Percentiles rank a stretch among this genome's conserved stretches.
These are phyloP conservation scores for Halichoerus grypus DNA, from an alignment of 2,113 vertebrate species.

Conservation along the genomic window DNA sequence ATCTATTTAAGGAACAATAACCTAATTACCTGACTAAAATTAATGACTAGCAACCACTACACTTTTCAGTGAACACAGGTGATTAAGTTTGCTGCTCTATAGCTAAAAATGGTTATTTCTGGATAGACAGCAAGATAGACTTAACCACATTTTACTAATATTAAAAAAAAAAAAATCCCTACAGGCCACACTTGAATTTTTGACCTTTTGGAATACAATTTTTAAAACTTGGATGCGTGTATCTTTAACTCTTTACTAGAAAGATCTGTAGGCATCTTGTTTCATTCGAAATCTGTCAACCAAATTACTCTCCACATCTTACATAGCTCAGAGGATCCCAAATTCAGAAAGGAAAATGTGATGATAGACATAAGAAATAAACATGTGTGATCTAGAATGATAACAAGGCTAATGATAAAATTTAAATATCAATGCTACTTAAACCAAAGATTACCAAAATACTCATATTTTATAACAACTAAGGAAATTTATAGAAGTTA, in stretches of 20 bases:
- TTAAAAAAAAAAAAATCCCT: not conserved
- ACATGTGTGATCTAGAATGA: not conserved
- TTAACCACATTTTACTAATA: not conserved
- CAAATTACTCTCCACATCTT: not conserved
- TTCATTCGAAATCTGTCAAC: conserved; percentile 8
- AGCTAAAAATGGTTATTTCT: not conserved
- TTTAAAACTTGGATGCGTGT: not conserved
- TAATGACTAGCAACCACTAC: not conserved
- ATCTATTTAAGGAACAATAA: conserved; percentile 1
- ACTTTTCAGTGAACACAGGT: not conserved
- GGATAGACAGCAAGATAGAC: not conserved
- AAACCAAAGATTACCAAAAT: not conserved
- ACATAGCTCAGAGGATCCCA: not conserved
- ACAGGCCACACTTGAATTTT: not conserved
- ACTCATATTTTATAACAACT: not conserved
- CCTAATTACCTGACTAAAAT: not conserved
- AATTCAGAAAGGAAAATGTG: not conserved
- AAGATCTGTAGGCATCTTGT: not conserved
- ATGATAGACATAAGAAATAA: not conserved
- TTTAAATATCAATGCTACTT: not conserved
- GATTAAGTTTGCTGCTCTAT: not conserved
- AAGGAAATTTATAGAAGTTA: not conserved
- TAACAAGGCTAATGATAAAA: conserved; percentile 5
- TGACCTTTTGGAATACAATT: not conserved
- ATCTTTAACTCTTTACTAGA: not conserved